phyloP scores from a whole-genome alignment of 2,888 invertebrate species.

The Sicus ferrugineus region DNA sequence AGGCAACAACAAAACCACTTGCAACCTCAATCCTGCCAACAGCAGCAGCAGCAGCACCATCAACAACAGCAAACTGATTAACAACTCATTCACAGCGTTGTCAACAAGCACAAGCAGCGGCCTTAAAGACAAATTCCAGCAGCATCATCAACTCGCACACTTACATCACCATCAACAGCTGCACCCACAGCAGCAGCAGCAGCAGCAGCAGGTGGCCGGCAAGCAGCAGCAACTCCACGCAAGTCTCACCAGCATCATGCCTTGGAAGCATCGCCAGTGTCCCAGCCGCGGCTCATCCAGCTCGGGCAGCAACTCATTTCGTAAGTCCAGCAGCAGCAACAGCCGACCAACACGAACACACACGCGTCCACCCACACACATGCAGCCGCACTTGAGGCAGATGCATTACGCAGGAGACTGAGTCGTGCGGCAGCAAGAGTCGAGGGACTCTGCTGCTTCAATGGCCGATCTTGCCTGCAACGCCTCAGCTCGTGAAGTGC shows the following conservation, averaged over 20 bases:
- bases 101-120: conserved; percentile 56
- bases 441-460: too few species aligned
- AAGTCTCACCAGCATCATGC: conserved; percentile 62
- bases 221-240: conserved; percentile 57
- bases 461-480: too few species aligned
- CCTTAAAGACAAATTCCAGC: conserved; percentile 59
- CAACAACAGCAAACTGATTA: conserved; percentile 46
- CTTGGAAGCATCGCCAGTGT: conserved; percentile 64
- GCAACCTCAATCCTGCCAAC: background rate
- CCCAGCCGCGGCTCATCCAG: conserved; percentile 64
- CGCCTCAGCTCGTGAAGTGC: too few species aligned
- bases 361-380: background rate
- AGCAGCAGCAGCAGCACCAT: conserved; percentile 43
- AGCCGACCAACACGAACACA: background rate
- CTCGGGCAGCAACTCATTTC: conserved; percentile 63
- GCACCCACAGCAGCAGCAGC: conserved; percentile 41
- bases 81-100: conserved; percentile 54
- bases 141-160: conserved; percentile 46
- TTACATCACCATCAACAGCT: conserved; percentile 33
- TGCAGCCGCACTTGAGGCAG: background rate
- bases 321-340: conserved; percentile 52
- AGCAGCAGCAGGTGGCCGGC: conserved; percentile 36
- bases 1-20: conserved; percentile 36
- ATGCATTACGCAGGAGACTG: too few species aligned
- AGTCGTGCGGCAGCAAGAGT: background rate